These are phyloP conservation scores for Manis pentadactyla DNA, from an alignment of 2,797 vertebrate genomes.

Conservation along the genomic window DNA sequence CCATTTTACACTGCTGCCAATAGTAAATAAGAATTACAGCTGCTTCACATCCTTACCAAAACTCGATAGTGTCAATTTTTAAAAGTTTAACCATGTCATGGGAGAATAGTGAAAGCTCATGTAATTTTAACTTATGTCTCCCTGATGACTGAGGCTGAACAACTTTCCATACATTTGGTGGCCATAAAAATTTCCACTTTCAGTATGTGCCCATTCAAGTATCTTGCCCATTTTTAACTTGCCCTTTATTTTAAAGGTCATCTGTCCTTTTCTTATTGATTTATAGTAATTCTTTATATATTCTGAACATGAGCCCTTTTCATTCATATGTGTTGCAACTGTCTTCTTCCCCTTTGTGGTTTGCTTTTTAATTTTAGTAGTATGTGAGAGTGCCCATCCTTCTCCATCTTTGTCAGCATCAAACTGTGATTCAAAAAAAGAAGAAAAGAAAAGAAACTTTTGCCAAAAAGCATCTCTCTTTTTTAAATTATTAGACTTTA, in stretches of 20 bases:
- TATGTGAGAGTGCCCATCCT: background rate
- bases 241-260: background rate
- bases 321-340: background rate
- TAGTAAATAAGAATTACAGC: background rate
- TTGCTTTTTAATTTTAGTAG: background rate
- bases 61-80: background rate
- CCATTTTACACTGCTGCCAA: background rate
- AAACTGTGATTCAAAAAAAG: background rate
- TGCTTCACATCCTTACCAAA: background rate
- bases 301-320: background rate
- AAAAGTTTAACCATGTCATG: background rate
- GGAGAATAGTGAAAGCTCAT: background rate
- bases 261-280: background rate
- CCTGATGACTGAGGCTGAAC: background rate
- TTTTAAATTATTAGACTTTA: background rate
- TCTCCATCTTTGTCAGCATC: background rate
- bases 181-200: background rate
- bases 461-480: background rate
- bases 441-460: background rate
- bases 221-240: background rate
- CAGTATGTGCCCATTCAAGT: background rate
- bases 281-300: background rate
- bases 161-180: background rate
- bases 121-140: background rate
- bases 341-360: background rate